Base-by-base conservation (phyloP, 1,140 invertebrate species). In the Holotrichia oblita region DNA sequence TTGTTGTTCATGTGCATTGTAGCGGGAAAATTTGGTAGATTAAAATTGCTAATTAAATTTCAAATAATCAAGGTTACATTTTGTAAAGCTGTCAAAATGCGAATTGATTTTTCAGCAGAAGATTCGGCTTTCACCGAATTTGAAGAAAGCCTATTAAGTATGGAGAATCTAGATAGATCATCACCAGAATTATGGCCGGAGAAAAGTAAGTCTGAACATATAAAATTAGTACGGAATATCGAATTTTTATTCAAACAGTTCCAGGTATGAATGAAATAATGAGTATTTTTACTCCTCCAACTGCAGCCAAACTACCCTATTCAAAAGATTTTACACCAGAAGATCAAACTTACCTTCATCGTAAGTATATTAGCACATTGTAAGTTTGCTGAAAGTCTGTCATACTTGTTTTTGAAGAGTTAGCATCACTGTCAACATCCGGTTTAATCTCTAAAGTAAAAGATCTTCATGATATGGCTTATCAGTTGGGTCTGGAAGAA, bases 181-280 rank as follows among this genome's bases (percentile, higher is more conserved):
- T 98, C 96, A 2, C 97, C 96, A 14, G 95, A 98, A 84, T 86
- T 98, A 83, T 98, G 96, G 96, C 96, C 97, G 61, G 96, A 97
- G 88, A 94, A 95, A 90, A 95, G 96, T 97, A 91, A 93, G 91
- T 82, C 73, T n/a, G 42, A 14, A 20, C 77, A 42, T 8, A 20
- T 22, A 40, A 41, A 34, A 40, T 77, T 17, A 44, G 61, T 76
- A 34, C 79, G 42, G 24, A 77, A 77, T 27, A 69, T 69, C 61
- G 61, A 79, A 69, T 80, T 69, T 17, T 61, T 59, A 55, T 80
- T 81, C 72, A 77, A 81, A 77, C 82, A 86, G 93, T 94, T 87
- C 93, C 94, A 80, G 93, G 93, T 77, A 92, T 95, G 42, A 91
- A 92, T 9, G 92, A 94, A 79, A 94, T 93, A 88, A 89, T 91